Conservation (phyloP, 2,888 invertebrate genomes). For the Leptinotarsa tumamoca region DNA sequence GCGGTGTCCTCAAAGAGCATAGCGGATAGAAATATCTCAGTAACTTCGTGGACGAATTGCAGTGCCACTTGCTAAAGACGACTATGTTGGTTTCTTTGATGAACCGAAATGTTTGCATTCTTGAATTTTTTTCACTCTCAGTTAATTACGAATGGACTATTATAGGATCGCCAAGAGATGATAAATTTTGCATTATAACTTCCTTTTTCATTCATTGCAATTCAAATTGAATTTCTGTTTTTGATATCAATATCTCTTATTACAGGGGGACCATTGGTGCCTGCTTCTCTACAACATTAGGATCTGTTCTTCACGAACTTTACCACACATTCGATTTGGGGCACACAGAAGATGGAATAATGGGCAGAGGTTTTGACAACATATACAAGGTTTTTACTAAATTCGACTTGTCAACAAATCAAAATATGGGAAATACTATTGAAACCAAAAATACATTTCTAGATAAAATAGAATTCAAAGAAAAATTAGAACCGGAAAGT, state of each 20-base stretch:
- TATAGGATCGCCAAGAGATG: no score
- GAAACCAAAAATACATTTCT: slow-evolving; percentile 43
- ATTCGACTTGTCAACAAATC: slow-evolving; percentile 25
- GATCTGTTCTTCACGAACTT: slow-evolving; percentile 92
- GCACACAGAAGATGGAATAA: slow-evolving; percentile 90
- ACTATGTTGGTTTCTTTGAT: no score
- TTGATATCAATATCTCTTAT: slow-evolving; percentile 27
- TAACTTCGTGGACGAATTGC: no score
- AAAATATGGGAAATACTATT: slow-evolving; percentile 15
- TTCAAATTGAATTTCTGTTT: neutral
- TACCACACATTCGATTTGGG: slow-evolving; percentile 95
- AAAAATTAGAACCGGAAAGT: slow-evolving; percentile 52
- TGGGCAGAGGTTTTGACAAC: slow-evolving; percentile 92
- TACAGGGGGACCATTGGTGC: slow-evolving; percentile 84
- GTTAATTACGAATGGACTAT: no score
- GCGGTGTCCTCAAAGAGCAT: no score
- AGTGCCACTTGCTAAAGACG: no score
- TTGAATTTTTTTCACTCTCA: no score
- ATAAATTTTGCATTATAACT: no score
- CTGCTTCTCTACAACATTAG: slow-evolving; percentile 90
- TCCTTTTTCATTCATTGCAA: neutral
- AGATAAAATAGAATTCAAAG: slow-evolving; percentile 55
- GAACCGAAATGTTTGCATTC: no score
- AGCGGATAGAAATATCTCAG: no score
- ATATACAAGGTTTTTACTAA: slow-evolving; percentile 80